phyloP scores from a whole-genome alignment of 2,888 invertebrate species.

The Nineta flava region DNA sequence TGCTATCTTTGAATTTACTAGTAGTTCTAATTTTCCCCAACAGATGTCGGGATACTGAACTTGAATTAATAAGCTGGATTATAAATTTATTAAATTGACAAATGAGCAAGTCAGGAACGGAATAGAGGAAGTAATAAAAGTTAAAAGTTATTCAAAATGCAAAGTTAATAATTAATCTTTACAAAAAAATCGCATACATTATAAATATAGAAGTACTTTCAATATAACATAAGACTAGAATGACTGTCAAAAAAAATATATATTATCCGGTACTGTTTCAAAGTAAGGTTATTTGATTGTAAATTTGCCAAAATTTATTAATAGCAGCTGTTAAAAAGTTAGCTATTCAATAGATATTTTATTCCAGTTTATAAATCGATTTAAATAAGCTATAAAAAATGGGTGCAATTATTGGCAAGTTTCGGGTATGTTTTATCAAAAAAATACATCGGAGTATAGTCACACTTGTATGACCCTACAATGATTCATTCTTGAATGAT shows the following conservation, averaged over 20 bases:
- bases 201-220: no score
- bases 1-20: no score
- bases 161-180: no score
- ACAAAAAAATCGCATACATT: no score
- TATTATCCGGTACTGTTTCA: not conserved
- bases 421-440: not conserved
- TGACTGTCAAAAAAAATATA: not conserved
- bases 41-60: no score
- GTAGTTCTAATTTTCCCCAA: no score
- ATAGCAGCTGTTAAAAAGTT: conserved; percentile 5
- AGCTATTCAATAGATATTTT: not conserved
- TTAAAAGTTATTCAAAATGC: no score
- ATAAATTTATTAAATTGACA: no score
- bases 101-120: no score
- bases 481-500: not conserved
- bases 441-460: conserved; percentile 2
- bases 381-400: not conserved
- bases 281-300: conserved; percentile 4
- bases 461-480: not conserved
- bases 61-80: no score
- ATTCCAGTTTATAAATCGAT: not conserved
- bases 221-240: not conserved
- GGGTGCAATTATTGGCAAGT: not conserved
- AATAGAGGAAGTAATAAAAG: no score
- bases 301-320: conserved; percentile 7